Base-by-base conservation (phyloP, 2,797 vertebrate species). In the Microchirus variegatus region DNA sequence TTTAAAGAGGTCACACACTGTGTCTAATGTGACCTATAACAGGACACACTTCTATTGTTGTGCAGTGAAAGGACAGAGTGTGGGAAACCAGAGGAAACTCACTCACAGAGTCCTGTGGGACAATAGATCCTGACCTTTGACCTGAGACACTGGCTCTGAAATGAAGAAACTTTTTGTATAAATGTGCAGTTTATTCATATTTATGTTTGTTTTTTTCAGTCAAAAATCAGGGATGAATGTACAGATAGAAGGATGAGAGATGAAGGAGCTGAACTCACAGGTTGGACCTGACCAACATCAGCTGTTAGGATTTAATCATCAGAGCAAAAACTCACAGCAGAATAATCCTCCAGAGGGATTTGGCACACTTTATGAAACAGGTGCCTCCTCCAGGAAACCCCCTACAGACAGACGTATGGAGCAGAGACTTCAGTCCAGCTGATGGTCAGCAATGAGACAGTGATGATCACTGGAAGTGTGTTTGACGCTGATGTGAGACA, bases 41-140 rank as follows among this genome's bases (percentile, higher is more conserved):
- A 71, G 83, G 84, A 87, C 90, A 91, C 85, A 81, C 82, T 86
- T 87, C 73, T 72, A 74, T 90, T 89, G 86, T 85, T 73, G 35
- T 43, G 46, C 54, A 38, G 46, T 81, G 67, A 87, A 84, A 74
- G 70, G 73, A 73, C 5, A 26, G 63, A 82, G 67, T 88, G 87
- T 88, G 88, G 81, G 87, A 90, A 90, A 81, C 76, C 59, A 67
- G 59, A 43, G 70, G 60, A 77, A 64, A 44, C 51, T 58, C 75
- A 81, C 70, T 89, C 86, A 84, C 86, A 82, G 70, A 78, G 54
- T 60, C 67, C 36, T 22, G 26, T 1, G 67, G 70, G 59, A 80
- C 78, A 83, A 85, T 65, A 53, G 52, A 64, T n/a, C 6, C 42
- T 15, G 70, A 50, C 53, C 63, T 63, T 2, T 45, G 35, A 14